These are phyloP conservation scores for Calosoma granatense DNA, from an alignment of 1,140 invertebrate species.

Conservation along the genomic window DNA sequence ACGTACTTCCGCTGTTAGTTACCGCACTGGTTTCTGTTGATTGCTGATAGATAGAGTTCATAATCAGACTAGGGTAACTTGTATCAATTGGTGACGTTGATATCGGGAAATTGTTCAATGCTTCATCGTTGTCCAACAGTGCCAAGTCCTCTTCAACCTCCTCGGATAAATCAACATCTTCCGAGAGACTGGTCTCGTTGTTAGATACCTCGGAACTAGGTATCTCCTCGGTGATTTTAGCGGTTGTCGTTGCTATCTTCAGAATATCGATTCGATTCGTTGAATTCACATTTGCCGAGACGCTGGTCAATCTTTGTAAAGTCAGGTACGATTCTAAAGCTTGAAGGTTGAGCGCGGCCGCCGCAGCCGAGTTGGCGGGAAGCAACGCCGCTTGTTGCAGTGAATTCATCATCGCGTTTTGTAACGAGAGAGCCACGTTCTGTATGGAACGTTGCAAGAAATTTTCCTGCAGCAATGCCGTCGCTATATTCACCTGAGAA, in stretches of 20 bases:
- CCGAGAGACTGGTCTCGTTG: constrained; percentile 35
- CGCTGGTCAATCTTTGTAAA: constrained; percentile 54
- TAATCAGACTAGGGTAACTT: constrained; percentile 45
- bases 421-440: constrained; percentile 61
- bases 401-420: constrained; percentile 65
- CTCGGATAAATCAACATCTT: constrained; percentile 48
- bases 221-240: constrained; percentile 48
- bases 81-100: constrained; percentile 43
- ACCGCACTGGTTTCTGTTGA: constrained; percentile 35
- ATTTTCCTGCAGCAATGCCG: constrained; percentile 39
- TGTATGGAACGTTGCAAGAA: constrained; percentile 45
- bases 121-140: constrained; percentile 44
- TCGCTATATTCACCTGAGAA: constrained; percentile 31
- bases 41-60: constrained; percentile 49
- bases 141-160: constrained; percentile 50
- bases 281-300: constrained; percentile 22
- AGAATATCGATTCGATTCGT: constrained; percentile 37
- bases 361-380: constrained; percentile 64
- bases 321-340: constrained; percentile 74
- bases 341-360: constrained; percentile 68
- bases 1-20: constrained; percentile 23
- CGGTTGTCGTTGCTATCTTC: constrained; percentile 44
- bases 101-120: constrained; percentile 33
- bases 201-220: constrained; percentile 33
- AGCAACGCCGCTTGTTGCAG: constrained; percentile 63